phyloP scores from a whole-genome alignment of 2,113 vertebrate genomes.

The Rhea pennata region DNA sequence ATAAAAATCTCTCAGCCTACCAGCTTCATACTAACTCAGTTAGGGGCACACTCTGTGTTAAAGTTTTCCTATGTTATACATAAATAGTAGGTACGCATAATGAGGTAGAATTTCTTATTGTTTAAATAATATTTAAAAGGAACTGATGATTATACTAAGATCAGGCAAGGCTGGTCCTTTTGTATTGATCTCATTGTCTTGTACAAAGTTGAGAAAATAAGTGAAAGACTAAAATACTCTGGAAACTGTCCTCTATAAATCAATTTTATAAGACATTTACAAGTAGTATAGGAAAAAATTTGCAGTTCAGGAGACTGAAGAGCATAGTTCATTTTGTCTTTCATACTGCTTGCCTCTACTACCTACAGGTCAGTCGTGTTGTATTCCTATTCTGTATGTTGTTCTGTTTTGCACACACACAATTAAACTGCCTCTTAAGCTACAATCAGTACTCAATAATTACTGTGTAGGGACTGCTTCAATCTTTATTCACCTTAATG shows the following conservation, averaged over 20 bases:
- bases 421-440: neutral
- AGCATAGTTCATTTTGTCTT: neutral
- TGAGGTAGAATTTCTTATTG: too few species aligned
- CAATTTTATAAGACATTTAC: neutral
- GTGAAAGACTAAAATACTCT: neutral
- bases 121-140: neutral
- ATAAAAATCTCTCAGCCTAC: neutral
- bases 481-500: neutral
- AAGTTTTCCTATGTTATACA: neutral
- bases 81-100: neutral
- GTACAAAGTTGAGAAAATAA: neutral
- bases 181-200: neutral
- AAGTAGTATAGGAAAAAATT: neutral
- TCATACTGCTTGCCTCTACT: neutral
- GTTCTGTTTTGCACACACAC: neutral
- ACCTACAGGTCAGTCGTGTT: neutral
- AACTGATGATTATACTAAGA: neutral
- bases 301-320: neutral
- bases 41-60: neutral
- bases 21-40: neutral
- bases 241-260: neutral
- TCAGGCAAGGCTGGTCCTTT: neutral
- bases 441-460: neutral
- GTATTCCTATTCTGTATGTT: neutral
- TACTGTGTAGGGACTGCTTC: neutral